A percentile compares a stretch with the other conserved stretches of the same genome.
Evolutionary conservation across 37 sponge, comb jelly and placozoan species (phyloP).

Genomic region (Halichondria panicea): DNA sequence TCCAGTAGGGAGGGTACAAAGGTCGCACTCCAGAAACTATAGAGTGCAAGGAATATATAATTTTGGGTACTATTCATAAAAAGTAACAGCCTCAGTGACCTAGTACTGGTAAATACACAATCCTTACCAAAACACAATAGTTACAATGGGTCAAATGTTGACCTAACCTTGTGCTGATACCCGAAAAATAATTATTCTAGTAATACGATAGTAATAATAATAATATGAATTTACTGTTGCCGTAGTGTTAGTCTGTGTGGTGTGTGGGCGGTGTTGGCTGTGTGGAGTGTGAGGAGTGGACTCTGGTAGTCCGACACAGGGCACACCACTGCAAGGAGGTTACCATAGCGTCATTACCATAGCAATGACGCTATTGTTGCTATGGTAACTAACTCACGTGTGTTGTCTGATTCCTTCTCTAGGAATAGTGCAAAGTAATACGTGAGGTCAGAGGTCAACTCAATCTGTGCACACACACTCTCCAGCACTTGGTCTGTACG

Average conservation of each 20-base stretch:
- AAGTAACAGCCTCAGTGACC: background rate
- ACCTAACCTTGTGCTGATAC: too few species aligned
- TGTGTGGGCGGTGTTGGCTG: background rate
- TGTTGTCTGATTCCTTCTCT: conserved; percentile 20
- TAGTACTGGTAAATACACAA: too few species aligned
- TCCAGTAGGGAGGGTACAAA: conserved; percentile 13
- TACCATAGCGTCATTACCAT: background rate
- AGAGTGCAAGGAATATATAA: background rate
- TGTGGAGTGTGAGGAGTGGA: conserved; percentile 35
- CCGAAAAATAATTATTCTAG: background rate
- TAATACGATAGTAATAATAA: background rate
- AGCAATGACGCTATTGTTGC: background rate
- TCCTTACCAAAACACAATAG: too few species aligned
- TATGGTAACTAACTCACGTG: background rate
- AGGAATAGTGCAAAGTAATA: conserved; percentile 58
- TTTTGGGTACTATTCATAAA: background rate
- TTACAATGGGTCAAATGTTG: too few species aligned
- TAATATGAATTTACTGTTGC: conserved; percentile 29
- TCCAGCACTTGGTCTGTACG: conserved; percentile 45
- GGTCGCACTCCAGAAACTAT: conserved; percentile 44
- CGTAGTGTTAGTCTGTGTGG: conserved; percentile 31
- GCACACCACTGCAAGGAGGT: conserved; percentile 21
- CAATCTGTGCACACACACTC: conserved; percentile 16
- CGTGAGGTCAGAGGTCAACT: conserved; percentile 10
- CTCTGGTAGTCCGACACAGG: conserved; percentile 35